Conservation (phyloP, 1,140 invertebrate genomes). For the Cyphomyrmex costatus region DNA sequence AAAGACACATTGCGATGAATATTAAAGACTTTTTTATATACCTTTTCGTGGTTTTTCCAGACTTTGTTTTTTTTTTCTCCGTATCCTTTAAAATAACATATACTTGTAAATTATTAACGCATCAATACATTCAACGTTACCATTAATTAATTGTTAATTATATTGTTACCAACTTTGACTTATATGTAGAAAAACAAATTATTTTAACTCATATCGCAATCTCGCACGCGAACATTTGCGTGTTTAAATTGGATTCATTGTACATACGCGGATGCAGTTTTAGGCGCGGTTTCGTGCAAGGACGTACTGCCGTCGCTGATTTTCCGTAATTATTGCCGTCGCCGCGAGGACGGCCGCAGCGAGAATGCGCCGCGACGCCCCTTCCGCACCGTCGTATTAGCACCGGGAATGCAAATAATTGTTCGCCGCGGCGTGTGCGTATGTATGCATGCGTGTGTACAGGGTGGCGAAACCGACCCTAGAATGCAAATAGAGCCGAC, state of each 20-base stretch:
- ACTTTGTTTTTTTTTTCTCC: too few species aligned
- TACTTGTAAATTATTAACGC: neutral
- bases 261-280: neutral
- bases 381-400: constrained; percentile 69
- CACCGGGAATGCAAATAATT: constrained; percentile 85
- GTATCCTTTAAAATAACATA: too few species aligned
- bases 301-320: constrained; percentile 54
- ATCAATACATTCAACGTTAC: neutral
- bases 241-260: constrained; percentile 17
- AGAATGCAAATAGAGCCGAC: constrained; percentile 85
- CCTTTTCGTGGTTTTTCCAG: too few species aligned
- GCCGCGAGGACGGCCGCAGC: constrained; percentile 32
- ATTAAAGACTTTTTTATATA: constrained; percentile 13
- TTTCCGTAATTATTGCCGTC: constrained; percentile 52
- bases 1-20: neutral
- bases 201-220: neutral
- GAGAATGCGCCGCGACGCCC: constrained; percentile 52
- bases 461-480: constrained; percentile 78
- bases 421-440: constrained; percentile 72
- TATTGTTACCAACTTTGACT: neutral
- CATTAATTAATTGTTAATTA: constrained; percentile 11
- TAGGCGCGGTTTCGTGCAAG: constrained; percentile 3
- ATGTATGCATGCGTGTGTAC: constrained; percentile 1
- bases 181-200: neutral
- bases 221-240: neutral